Percentiles rank a stretch among this genome's conserved stretches.
These are phyloP conservation scores for Anableps anableps DNA, from an alignment of 2,797 vertebrate species.

Conservation along the genomic window DNA sequence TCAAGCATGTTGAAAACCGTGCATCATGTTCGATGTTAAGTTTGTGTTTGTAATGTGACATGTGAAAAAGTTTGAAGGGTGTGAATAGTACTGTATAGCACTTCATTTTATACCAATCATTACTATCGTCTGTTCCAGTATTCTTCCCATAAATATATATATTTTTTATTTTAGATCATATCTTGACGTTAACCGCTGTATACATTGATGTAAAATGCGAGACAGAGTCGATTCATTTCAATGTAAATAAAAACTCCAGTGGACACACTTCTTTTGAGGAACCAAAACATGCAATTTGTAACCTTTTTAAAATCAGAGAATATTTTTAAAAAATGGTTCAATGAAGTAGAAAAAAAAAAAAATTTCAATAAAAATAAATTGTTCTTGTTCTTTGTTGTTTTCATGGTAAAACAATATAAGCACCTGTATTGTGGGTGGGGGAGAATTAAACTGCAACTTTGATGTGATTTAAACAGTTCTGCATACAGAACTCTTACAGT, in stretches of 20 bases:
- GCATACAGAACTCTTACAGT: neutral
- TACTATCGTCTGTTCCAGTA: neutral
- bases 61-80: neutral
- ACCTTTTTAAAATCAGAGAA: conserved; percentile 83
- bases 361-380: neutral
- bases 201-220: conserved; percentile 17
- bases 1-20: neutral
- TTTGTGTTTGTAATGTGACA: conserved; percentile 1
- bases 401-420: neutral
- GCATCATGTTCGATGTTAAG: neutral
- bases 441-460: neutral
- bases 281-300: conserved; percentile 83
- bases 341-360: neutral
- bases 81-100: conserved; percentile 3
- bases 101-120: neutral
- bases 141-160: no score
- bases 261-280: conserved; percentile 69
- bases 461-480: neutral
- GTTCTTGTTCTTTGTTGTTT: neutral
- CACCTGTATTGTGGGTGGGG: neutral
- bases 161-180: neutral
- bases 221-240: conserved; percentile 38
- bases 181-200: neutral
- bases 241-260: conserved; percentile 63
- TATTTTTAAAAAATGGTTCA: conserved; percentile 61